Evolutionary conservation across 1,140 invertebrate species (phyloP).

Genomic region (Zaprionus tsacasi): DNA sequence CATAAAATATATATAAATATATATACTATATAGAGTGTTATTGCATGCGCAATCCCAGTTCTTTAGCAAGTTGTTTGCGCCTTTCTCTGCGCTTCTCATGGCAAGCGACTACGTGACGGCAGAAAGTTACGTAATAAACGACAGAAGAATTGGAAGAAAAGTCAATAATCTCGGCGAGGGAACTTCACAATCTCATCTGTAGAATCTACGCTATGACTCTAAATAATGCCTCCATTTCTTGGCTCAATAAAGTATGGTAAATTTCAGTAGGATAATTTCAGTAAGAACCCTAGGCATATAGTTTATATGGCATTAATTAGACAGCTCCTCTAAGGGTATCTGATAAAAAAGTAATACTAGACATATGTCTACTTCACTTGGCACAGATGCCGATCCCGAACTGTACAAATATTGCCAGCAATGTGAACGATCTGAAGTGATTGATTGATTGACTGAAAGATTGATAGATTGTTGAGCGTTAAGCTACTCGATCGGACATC

Average conservation of each 20-base stretch:
- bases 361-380: constrained; percentile 22
- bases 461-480: constrained; percentile 1
- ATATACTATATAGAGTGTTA: background rate
- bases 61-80: background rate
- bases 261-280: too few species aligned
- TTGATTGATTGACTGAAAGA: constrained; percentile 11
- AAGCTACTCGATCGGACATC: background rate
- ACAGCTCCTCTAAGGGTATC: background rate
- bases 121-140: background rate
- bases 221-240: too few species aligned
- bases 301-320: too few species aligned
- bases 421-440: constrained; percentile 12
- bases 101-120: constrained; percentile 23
- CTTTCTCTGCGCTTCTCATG: constrained; percentile 23
- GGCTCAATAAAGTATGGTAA: too few species aligned
- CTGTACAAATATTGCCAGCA: constrained; percentile 31
- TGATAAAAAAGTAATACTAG: background rate
- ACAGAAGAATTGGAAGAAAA: background rate
- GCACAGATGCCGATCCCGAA: constrained; percentile 44
- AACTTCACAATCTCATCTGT: background rate
- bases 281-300: background rate
- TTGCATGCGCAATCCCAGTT: constrained; percentile 7
- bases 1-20: background rate
- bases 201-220: background rate
- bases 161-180: too few species aligned